Conservation (phyloP, 1,140 invertebrate species). For the Drosophila lowei region DNA sequence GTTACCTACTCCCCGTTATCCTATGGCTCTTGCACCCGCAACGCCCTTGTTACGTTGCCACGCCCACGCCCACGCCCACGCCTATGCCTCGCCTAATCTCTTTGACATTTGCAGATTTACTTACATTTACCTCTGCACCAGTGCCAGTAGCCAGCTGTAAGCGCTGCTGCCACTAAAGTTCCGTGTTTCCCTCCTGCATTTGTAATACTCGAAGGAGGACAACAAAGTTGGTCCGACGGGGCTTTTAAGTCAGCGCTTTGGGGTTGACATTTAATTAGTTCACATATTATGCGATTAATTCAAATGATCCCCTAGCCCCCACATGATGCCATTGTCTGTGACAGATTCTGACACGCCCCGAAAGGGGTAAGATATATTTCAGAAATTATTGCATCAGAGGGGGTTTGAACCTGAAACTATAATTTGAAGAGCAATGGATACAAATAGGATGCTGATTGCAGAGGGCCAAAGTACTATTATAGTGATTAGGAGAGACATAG, state of each 20-base stretch:
- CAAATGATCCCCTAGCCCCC: background rate
- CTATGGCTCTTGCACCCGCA: background rate
- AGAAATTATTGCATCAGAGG: no score
- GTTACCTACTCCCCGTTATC: slow-evolving; percentile 1
- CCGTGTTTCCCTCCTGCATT: slow-evolving; percentile 20
- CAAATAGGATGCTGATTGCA: no score
- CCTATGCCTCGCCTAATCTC: slow-evolving; percentile 38
- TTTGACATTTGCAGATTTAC: slow-evolving; percentile 74
- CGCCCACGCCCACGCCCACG: slow-evolving; percentile 33
- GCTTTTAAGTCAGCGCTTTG: slow-evolving; percentile 30
- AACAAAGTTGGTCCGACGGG: slow-evolving; percentile 38
- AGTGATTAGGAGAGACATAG: no score
- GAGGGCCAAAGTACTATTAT: no score
- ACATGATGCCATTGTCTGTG: background rate
- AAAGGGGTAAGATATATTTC: background rate
- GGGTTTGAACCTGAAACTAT: no score
- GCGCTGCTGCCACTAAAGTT: slow-evolving; percentile 20
- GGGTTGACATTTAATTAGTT: slow-evolving; percentile 67
- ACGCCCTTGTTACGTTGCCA: slow-evolving; percentile 1
- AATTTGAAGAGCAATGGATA: no score
- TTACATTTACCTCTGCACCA: slow-evolving; percentile 42
- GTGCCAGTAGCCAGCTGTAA: slow-evolving; percentile 40
- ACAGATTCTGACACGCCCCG: background rate
- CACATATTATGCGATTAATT: slow-evolving; percentile 42
- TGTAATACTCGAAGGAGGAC: background rate